Conservation (phyloP, 2,113 vertebrate species). For the Camarhynchus parvulus region DNA sequence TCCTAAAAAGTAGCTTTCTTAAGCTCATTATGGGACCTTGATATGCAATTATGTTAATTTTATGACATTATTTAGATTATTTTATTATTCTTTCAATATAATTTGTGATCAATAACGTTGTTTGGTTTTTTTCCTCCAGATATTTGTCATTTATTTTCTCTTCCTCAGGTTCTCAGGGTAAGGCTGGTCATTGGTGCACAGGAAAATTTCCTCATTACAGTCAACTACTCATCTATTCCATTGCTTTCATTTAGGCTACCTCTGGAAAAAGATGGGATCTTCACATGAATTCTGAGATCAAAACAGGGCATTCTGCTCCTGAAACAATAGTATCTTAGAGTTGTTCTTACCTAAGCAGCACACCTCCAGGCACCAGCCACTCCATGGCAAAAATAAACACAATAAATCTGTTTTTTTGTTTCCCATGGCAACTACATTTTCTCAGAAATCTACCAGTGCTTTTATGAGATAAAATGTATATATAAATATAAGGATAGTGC, state of each 20-base stretch:
- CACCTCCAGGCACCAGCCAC: neutral
- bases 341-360: neutral
- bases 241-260: neutral
- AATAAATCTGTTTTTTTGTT: neutral
- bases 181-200: neutral
- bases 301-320: neutral
- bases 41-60: neutral
- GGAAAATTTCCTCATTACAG: neutral
- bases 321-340: neutral
- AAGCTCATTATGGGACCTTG: neutral
- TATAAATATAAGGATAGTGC: neutral
- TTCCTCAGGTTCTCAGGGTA: neutral
- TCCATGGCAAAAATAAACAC: neutral
- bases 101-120: neutral
- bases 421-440: neutral
- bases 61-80: neutral
- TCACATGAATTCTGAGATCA: neutral
- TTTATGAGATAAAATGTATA: neutral
- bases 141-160: neutral
- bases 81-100: neutral
- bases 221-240: neutral
- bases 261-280: neutral
- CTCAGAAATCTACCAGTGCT: neutral
- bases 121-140: rapidly evolving
- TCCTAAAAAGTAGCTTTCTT: neutral